A percentile compares a stretch with the other conserved stretches of the same genome.
These are phyloP conservation scores for Diarsia mendica DNA, from an alignment of 2,888 invertebrate genomes.

Conservation along the genomic window DNA sequence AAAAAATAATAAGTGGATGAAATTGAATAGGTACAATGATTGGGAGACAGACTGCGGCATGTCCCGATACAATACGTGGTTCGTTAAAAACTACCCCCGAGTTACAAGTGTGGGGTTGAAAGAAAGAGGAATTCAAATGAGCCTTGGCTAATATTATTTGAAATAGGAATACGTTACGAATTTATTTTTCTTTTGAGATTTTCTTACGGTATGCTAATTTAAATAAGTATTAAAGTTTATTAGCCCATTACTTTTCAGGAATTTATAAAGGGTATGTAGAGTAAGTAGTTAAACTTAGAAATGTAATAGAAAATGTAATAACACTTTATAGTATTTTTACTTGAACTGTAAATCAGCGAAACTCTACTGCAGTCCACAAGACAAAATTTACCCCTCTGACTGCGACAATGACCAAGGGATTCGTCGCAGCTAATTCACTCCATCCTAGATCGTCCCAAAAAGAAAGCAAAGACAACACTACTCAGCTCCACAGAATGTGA, in stretches of 20 bases:
- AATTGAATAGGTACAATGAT: constrained; percentile 86
- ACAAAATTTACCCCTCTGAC: constrained; percentile 19
- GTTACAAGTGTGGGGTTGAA: constrained; percentile 33
- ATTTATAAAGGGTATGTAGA: not conserved
- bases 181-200: not conserved
- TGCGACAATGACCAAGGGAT: constrained; percentile 32
- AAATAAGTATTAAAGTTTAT: not conserved
- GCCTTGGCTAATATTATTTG: constrained; percentile 1
- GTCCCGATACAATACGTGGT: constrained; percentile 80
- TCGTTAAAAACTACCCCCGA: constrained; percentile 81
- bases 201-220: not conserved
- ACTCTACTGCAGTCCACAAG: not conserved
- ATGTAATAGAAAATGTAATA: not conserved
- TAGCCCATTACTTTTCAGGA: not conserved
- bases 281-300: not conserved
- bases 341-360: not conserved
- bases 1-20: constrained; percentile 82
- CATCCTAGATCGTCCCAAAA: constrained; percentile 46
- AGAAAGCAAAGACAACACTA: constrained; percentile 31
- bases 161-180: not conserved
- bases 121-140: constrained; percentile 10
- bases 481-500: constrained; percentile 65
- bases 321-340: not conserved
- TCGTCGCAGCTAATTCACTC: constrained; percentile 46
- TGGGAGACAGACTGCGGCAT: constrained; percentile 73